Evolutionary conservation across 2,888 invertebrate genomes (phyloP), one percentile per base, ranked within the genome.

Genomic region (Idaea aversata): DNA sequence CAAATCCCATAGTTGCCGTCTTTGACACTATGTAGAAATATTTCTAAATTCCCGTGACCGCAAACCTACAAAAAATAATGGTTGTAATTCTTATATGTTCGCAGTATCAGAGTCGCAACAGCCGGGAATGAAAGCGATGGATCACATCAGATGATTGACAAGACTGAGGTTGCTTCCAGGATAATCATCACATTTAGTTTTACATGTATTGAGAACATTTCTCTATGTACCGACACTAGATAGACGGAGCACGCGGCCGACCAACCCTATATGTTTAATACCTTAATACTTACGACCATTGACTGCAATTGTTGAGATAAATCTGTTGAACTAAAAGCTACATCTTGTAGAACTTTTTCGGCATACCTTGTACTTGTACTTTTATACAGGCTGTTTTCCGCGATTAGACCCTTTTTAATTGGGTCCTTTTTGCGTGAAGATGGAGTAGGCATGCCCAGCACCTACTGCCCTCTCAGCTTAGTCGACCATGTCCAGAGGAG

Each of bases 161-260:
- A 91, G 91, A 91, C 91, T 91, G 91, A 91, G 89, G 90, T 87
- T 86, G 90, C 88, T 90, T 88, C 87, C 88, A 85, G 82, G 83
- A 85, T 82, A 83, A 78, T 82, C 86, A 86, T 84, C 87, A 86
- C 80, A 82, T 78, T 84, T 88, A 90, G 84, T 82, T 85, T 83
- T 87, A 88, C 74, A 78, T 83, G 83, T 86, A 87, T 85, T 85
- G 77, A 85, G 80, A 82, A 80, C 61, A 35, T 10, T 61, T 61
- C n/a, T 36, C 61, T 35, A 35, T 47, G 47, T 47, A 47, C 47
- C 47, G 47, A 47, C 47, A 65, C 84, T 83, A 80, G 82, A 77
- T 82, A 16, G 4, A 79, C 86, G 82, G 84, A 85, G 74, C 77
- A 74, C 73, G 78, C 79, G 83, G 82, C 78, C 34, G 59, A 47